Conservation (phyloP, 2,113 vertebrate genomes). For the Callipepla squamata region DNA sequence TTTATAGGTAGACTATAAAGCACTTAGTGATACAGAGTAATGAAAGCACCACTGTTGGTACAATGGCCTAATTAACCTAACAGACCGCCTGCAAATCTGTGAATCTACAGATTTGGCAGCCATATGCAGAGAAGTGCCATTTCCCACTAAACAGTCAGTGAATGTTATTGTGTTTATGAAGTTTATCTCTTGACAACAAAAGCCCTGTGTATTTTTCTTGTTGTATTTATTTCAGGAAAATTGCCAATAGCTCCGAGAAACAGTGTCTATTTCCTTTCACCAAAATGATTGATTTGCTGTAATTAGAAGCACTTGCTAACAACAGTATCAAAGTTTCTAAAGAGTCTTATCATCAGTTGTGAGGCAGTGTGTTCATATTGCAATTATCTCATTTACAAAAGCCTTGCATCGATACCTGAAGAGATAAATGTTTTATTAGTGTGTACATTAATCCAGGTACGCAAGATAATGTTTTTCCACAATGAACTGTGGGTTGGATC, state of each 20-base stretch:
- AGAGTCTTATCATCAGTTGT: background rate
- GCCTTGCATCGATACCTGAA: background rate
- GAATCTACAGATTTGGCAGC: background rate
- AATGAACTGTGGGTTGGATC: background rate
- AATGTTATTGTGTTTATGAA: background rate
- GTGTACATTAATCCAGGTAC: background rate
- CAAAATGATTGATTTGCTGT: background rate
- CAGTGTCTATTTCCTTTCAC: background rate
- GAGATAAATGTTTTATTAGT: conserved; percentile 27
- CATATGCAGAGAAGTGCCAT: background rate
- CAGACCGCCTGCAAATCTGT: background rate
- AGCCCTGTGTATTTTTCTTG: background rate
- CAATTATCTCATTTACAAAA: background rate
- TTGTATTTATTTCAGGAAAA: background rate
- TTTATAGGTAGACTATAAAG: background rate
- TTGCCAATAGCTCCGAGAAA: background rate
- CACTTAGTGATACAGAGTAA: background rate
- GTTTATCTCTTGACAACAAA: background rate
- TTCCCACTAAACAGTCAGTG: background rate
- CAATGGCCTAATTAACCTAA: background rate
- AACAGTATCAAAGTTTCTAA: background rate
- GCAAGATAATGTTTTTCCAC: background rate
- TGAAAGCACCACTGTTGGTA: background rate
- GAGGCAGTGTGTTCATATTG: background rate
- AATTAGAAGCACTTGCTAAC: background rate